Base-by-base conservation (phyloP, 2,797 vertebrate genomes). In the Peromyscus attwateri region DNA sequence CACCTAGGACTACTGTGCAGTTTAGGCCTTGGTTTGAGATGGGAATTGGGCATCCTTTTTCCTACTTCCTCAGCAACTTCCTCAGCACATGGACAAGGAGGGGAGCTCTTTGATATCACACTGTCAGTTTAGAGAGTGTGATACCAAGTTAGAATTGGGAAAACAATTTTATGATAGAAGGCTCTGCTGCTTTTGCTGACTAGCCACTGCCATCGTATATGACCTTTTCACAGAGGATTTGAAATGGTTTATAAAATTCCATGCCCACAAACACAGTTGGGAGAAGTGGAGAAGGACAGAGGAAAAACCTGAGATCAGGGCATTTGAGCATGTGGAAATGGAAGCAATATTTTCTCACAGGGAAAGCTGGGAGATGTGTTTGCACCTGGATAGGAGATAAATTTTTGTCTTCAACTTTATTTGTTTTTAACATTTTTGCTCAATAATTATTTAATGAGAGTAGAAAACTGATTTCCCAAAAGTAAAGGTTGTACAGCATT, bases 221-320 rank as follows among this genome's bases (percentile, higher is more conserved):
- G 71, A 82, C 83, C 27, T 93, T 91, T 95, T 95, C 12, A 52
- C 80, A 82, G 92, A 91, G 29, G 57, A 68, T 97, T 94, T 93
- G 52, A 85, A 88, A 70, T 96, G 77, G 27, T 46, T 95, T 84
- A 27, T 73, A 80, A 89, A 95, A 91, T n/a, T 62, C 11, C 46
- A 76, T 2, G 31, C 23, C 66, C 87, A n/a, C 17, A 76, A 23
- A 92, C 85, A 82, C 13, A 95, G 55, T 92, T 76, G 79, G 88
- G 87, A 62, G 55, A 87, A 91, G 14, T 40, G 40, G 40, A 40
- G 40, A 40, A 40, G 40, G 27, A 31, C 49, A 55, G 64, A 46
- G n/a, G n/a, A 55, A 81, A 71, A 37, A n/a, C 57, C 76, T n/a
- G 62, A 85, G 82, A 34, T 75, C 4, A 40, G 31, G 16, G 23